Conservation (phyloP, 2,113 vertebrate genomes). For the Sylvicapra grimmia region DNA sequence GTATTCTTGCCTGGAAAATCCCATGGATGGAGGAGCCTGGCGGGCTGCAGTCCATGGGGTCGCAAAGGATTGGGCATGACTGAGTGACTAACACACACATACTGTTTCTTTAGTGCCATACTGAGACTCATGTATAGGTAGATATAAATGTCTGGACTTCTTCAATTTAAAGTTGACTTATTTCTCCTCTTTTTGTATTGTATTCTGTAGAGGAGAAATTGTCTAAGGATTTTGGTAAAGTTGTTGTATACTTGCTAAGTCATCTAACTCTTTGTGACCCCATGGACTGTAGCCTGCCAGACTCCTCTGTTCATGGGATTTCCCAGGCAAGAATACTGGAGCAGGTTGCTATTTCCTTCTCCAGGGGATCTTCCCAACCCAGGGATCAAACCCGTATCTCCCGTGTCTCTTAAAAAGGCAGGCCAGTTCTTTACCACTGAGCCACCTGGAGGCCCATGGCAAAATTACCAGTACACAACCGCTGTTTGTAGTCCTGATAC, state of each 20-base stretch:
- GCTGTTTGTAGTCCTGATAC: background rate
- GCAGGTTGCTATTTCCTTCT: background rate
- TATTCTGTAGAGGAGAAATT: background rate
- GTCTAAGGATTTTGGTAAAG: background rate
- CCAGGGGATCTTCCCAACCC: background rate
- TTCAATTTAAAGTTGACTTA: background rate
- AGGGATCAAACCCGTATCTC: background rate
- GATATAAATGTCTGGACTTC: background rate
- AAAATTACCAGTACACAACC: background rate
- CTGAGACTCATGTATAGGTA: background rate
- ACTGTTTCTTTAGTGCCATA: background rate
- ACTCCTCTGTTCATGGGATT: background rate
- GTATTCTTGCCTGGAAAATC: background rate
- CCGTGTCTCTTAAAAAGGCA: background rate
- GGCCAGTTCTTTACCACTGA: background rate
- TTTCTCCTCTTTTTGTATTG: background rate
- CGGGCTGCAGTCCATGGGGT: background rate
- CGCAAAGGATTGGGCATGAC: accelerated
- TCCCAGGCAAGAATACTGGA: background rate
- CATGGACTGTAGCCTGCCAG: background rate
- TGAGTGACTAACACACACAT: background rate
- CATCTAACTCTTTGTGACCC: background rate
- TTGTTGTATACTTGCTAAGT: background rate
- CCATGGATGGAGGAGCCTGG: background rate
- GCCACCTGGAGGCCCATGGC: background rate